These are phyloP conservation scores for Scylla paramamosain DNA, from an alignment of 1,140 invertebrate species.

Conservation along the genomic window DNA sequence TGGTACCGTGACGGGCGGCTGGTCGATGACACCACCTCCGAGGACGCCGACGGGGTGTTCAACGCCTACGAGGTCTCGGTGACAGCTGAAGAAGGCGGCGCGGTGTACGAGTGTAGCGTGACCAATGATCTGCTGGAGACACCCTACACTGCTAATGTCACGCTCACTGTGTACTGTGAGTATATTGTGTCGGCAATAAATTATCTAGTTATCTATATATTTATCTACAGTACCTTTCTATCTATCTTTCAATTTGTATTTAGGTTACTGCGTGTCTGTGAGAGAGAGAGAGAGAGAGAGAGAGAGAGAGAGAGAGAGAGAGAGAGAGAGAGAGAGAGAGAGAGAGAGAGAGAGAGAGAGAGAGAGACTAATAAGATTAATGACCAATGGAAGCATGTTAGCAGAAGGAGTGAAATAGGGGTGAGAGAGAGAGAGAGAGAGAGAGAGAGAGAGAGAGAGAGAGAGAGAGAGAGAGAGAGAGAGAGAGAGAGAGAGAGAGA, in stretches of 20 bases:
- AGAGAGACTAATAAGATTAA: too few relatives aligned
- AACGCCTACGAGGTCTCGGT: slow-evolving; percentile 64
- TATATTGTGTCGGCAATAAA: not conserved
- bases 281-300: too few relatives aligned
- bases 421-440: slow-evolving; percentile 38
- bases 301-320: too few relatives aligned
- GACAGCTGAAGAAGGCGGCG: slow-evolving; percentile 88
- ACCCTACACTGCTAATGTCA: slow-evolving; percentile 67
- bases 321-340: too few relatives aligned
- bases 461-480: not conserved
- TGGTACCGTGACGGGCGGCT: slow-evolving; percentile 70
- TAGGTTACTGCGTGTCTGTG: too few relatives aligned
- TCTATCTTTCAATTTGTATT: too few relatives aligned
- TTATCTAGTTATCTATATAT: not conserved
- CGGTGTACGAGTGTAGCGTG: slow-evolving; percentile 94
- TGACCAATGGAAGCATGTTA: not conserved
- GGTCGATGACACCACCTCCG: slow-evolving; percentile 80
- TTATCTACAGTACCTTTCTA: not conserved
- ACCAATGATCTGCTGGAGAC: slow-evolving; percentile 92
- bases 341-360: not conserved
- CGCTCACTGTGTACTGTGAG: slow-evolving; percentile 74
- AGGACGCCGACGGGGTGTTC: slow-evolving; percentile 56
- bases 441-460: not conserved
- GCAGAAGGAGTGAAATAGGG: not conserved
- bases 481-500: not conserved